Conservation (phyloP, 2,113 vertebrate species). For the Morphnarchus princeps region DNA sequence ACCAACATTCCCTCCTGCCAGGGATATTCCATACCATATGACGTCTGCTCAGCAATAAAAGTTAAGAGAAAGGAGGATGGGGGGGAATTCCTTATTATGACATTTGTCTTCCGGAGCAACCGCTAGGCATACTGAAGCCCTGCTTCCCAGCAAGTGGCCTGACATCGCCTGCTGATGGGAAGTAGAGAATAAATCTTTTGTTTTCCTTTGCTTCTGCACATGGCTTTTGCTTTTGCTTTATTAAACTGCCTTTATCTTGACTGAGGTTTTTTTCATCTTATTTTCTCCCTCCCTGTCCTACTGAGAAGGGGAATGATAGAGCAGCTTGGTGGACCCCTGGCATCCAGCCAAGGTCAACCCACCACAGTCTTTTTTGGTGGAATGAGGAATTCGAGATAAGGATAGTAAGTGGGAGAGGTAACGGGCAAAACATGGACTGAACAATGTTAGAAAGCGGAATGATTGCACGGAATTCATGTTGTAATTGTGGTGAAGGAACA, state of each 20-base stretch:
- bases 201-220: neutral
- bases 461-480: neutral
- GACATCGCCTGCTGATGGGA: neutral
- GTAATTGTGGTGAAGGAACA: neutral
- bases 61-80: neutral
- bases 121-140: neutral
- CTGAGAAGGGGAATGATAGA: neutral
- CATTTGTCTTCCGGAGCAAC: no score
- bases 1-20: neutral
- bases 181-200: neutral
- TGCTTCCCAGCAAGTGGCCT: neutral
- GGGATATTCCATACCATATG: neutral
- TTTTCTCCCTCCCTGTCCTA: neutral
- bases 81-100: neutral
- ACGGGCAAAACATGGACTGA: neutral
- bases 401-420: neutral
- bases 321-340: neutral
- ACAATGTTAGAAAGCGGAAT: neutral
- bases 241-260: neutral
- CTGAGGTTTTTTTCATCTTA: neutral
- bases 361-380: neutral
- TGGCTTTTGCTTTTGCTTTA: neutral
- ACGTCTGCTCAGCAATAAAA: neutral
- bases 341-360: neutral
- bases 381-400: neutral